A percentile compares a stretch with the other conserved stretches of the same genome.
These are phyloP conservation scores for Pseudomugil tenellus DNA, from an alignment of 2,797 vertebrate genomes.

Conservation along the genomic window DNA sequence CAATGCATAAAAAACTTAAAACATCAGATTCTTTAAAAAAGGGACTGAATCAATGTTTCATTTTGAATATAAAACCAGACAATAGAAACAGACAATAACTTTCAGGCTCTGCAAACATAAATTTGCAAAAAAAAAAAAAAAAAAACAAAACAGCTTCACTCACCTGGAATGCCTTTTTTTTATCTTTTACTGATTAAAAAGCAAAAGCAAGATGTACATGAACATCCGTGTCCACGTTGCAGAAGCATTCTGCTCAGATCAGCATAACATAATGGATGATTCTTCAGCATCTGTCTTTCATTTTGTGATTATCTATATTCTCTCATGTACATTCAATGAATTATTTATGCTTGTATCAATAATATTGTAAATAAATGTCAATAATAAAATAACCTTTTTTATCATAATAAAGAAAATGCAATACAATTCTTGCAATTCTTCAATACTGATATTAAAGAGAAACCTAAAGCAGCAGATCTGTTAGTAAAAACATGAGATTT, in stretches of 20 bases:
- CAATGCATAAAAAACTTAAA: neutral
- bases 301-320: constrained; percentile 15
- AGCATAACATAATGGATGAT: constrained; percentile 50
- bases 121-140: constrained; percentile 26
- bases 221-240: neutral
- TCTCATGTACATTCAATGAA: neutral
- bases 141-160: constrained; percentile 46
- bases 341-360: neutral
- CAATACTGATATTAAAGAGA: neutral
- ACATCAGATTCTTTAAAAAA: neutral
- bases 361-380: too few species aligned
- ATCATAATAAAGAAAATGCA: too few species aligned
- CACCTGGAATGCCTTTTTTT: constrained; percentile 65
- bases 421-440: too few species aligned
- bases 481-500: too few species aligned
- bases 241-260: neutral
- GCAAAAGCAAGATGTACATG: constrained; percentile 2
- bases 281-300: constrained; percentile 53
- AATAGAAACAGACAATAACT: neutral
- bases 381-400: too few species aligned
- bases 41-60: neutral
- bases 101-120: constrained; percentile 8
- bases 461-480: neutral
- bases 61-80: neutral
- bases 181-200: constrained; percentile 45